A percentile compares a stretch with the other conserved stretches of the same genome.
phyloP scores from a whole-genome alignment of 2,113 vertebrate species.

The Zosterops hypoxanthus region DNA sequence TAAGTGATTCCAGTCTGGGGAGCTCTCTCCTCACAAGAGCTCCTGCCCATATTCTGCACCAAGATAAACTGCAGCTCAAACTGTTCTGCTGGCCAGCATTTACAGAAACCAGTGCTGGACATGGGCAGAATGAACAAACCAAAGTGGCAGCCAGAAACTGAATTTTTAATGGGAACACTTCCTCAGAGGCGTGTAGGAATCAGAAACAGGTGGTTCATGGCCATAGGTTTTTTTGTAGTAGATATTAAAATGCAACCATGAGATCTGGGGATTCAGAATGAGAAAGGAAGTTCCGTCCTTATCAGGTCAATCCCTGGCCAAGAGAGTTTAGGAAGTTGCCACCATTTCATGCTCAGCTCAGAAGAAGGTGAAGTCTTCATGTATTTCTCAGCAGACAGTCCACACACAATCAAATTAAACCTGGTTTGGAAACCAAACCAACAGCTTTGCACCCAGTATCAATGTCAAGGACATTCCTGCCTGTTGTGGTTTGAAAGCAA shows the following conservation, averaged over 20 bases:
- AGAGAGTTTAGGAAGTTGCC: neutral
- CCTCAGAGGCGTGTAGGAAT: fast-evolving
- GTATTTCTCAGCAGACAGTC: neutral
- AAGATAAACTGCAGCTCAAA: slow-evolving; percentile 19
- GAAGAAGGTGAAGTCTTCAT: neutral
- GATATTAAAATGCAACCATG: neutral
- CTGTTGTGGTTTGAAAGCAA: too few relatives aligned
- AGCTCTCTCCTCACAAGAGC: slow-evolving; percentile 7
- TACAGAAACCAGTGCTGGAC: neutral
- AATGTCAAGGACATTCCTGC: neutral
- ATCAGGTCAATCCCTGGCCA: neutral
- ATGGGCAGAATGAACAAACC: neutral
- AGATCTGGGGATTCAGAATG: neutral
- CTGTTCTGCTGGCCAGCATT: neutral
- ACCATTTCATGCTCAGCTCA: neutral
- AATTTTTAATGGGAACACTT: neutral
- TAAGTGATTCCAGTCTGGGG: slow-evolving; percentile 13
- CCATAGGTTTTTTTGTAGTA: neutral
- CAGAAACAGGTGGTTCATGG: neutral
- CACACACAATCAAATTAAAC: neutral
- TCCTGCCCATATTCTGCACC: neutral
- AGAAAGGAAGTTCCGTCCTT: neutral
- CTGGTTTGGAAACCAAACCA: neutral
- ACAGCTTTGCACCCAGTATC: neutral
- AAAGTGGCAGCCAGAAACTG: neutral